Base-by-base conservation (phyloP, 2,113 vertebrate species). In the Gobio gobio region DNA sequence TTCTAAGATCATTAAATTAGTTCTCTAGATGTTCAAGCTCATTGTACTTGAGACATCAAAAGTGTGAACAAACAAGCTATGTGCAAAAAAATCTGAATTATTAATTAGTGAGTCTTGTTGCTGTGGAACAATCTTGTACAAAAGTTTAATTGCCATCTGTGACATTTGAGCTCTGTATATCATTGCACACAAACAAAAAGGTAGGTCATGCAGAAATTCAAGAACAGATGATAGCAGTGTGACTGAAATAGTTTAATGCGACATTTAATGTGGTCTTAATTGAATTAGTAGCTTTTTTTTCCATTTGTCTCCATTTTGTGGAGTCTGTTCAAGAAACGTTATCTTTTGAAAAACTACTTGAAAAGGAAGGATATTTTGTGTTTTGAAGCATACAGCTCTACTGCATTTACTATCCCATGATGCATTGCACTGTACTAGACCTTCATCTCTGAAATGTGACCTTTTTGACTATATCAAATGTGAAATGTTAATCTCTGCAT, bases 1-100 rank as follows among this genome's bases (percentile, higher is more conserved):
- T 63, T 47, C 58, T 43, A 16, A 47, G 20, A 59, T 40, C 76
- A 79, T n/a, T 45, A 4, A 13, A n/a, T 68, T 33, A 0, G 36
- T 66, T 51, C 36, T 81, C 61, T 49, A 13, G 18, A 66, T 36
- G 26, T 36, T 68, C 10, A 8, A 36, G 61, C 61, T 81, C 18
- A 49, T 49, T 68, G 16, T 81, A 36, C 63, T 81, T 68, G 45
- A 81, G 61, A 51, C 26, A 68, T 81, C 61, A 51, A 33, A 68
- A 81, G 78, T 81, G 78, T 51, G 16, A 66, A 81, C 58, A 47
- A 80, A 80, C 43, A 81, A 81, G 78, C 45, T 66, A 68, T 68
- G 61, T 51, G 45, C 43, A 33, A 68, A 33, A 66, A 63, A 6
- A 40, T 3, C 36, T 45, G 26, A 45, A 81, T 81, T 51, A 66